Base-by-base conservation (phyloP, 2,113 vertebrate species). In the Camelus bactrianus region DNA sequence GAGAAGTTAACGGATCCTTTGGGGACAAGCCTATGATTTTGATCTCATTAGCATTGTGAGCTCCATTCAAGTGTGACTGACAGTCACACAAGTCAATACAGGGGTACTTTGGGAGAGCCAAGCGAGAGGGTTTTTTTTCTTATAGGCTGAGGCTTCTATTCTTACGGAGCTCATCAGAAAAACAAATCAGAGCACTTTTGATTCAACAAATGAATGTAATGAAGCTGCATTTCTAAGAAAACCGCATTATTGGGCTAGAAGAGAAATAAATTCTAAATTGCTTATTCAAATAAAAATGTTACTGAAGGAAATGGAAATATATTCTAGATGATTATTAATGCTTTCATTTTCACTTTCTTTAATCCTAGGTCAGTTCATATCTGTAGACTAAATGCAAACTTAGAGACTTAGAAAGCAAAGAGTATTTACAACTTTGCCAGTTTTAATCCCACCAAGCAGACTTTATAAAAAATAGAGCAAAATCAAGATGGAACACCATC, bases 1-100 rank as follows among this genome's bases (percentile, higher is more conserved):
- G 76, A 95, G 89, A 97, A 80, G 94, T 75, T 86, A 96, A 95
- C 50, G 0, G 94, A 93, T 82, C 95, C 95, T 97, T 76, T 83
- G 95, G 95, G 96, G 75, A 89, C 76, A 87, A 83, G 93, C 6
- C 35, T 94, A 84, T 87, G 95, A 92, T 89, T 94, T 81, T 94
- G 95, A 95, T 96, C 94, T 97, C 93, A 96, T 98, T 97, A 97
- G 97, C 87, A 93, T 94, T 46, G 38, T 67, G 82, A 91, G 60
- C 77, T 65, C 83, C 86, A 94, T 50, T 93, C 91, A 97, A 93
- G 97, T 97, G 97, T 97, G 73, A 96, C 95, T 97, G 98, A 97
- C 93, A 97, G 91, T 86, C 88, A 89, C 73, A 90, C 52, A 86
- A 97, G 91, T 98, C 97, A 97, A 98, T 98, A 96, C 73, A 16